phyloP scores from a whole-genome alignment of 1,140 invertebrate species.

The Rhopalosiphum maidis region DNA sequence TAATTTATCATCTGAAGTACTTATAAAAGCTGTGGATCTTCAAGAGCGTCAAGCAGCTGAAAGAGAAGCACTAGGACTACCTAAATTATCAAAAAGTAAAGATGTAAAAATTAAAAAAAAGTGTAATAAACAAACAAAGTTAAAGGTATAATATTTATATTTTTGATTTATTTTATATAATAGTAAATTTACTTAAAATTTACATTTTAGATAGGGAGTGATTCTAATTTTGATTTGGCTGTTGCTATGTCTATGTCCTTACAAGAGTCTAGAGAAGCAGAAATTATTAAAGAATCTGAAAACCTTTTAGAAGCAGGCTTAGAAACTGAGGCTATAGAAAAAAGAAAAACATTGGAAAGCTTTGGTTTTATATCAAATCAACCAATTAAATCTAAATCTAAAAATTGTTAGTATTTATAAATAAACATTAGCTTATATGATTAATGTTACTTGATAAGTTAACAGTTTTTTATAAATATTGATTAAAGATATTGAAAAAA shows the following conservation, averaged over 20 bases:
- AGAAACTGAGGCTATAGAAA: conserved; percentile 58
- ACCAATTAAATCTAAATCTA: conserved; percentile 54
- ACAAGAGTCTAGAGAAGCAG: conserved; percentile 63
- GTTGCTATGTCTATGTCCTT: conserved; percentile 66
- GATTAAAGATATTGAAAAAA: not conserved
- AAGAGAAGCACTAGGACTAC: conserved; percentile 64
- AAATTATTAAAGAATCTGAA: conserved; percentile 62
- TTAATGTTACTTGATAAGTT: not conserved
- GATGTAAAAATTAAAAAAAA: conserved; percentile 58
- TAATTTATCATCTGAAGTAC: conserved; percentile 64
- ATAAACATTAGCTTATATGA: not conserved
- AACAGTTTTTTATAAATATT: not conserved
- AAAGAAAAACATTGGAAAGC: conserved; percentile 58
- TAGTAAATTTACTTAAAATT: not conserved
- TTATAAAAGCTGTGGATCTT: conserved; percentile 64
- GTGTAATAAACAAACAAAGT: conserved; percentile 27
- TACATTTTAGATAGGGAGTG: conserved; percentile 61
- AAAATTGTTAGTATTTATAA: conserved; percentile 60
- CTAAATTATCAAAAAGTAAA: conserved; percentile 50
- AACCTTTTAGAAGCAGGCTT: conserved; percentile 60
- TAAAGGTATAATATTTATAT: conserved; percentile 40
- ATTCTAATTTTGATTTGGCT: conserved; percentile 65
- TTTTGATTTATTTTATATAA: not conserved
- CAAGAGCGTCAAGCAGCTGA: conserved; percentile 65
- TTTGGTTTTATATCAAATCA: conserved; percentile 58